Base-by-base conservation (phyloP, 2,113 vertebrate species). In the Triplophysa dalaica region DNA sequence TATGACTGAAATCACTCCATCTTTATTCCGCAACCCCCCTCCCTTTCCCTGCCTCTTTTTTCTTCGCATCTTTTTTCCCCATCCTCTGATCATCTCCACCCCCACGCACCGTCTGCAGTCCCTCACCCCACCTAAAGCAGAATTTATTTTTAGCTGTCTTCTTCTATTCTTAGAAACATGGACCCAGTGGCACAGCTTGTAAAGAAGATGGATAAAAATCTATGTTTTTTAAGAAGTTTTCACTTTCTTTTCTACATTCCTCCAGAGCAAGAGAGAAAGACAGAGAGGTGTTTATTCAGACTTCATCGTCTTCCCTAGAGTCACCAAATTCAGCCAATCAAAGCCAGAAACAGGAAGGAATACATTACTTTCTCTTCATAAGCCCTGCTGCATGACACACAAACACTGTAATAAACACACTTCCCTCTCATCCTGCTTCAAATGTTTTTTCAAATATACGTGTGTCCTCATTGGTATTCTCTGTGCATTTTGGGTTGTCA, bases 91-190 rank as follows among this genome's bases (percentile, higher is more conserved):
- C 26, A 33, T 80, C 66, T 69, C 70, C 79, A 72, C 74, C 62
- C 7, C 83, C 80, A 80, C 80, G 81, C 78, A 38, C 61, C 26
- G 43, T 62, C 81, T 67, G 38, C 60, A 66, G 70, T 73, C 62
- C 79, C 63, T 26, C 43, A 78, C 66, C 81, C 77, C 81, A 87
- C 79, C 38, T 72, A 82, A 77, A 81, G 17, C 69, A 62, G 68
- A 61, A 67, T 76, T 6, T 90, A 92, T 93, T 91, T 91, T 90
- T 92, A 89, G 85, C 82, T 54, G 81, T 77, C 75, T 64, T 38
- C 50, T 88, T 87, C 89, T 87, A 91, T 89, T 91, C 79, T 91
- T 91, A 91, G 91, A 85, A 87, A 87, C 84, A 70, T 82, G 84
- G 69, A 77, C 83, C 88, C 78, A 26, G 43, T 62, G 65, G 65